Evolutionary conservation across 2,888 invertebrate species (phyloP).

Genomic region (Sarcophaga subvicina): DNA sequence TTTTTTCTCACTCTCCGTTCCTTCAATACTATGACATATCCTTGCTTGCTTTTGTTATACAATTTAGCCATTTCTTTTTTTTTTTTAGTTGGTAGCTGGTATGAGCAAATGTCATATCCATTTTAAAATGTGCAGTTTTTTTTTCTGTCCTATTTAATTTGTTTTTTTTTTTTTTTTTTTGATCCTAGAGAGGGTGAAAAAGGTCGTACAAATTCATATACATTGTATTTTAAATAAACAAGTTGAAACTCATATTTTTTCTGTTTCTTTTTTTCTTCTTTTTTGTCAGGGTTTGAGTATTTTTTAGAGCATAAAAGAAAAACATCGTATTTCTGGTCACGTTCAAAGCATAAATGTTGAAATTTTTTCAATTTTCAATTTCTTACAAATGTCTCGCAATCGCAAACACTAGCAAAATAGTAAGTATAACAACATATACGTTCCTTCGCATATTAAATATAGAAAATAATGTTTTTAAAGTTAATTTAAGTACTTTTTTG

Average conservation of each 20-base stretch:
- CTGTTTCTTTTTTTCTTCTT: neutral
- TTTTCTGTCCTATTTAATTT: neutral
- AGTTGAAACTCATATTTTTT: neutral
- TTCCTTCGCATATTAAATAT: conserved; percentile 57
- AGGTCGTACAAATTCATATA: conserved; percentile 42
- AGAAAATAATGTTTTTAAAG: conserved; percentile 38
- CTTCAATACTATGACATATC: neutral
- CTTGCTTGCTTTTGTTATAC: neutral
- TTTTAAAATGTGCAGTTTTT: conserved; percentile 58
- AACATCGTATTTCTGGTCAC: conserved; percentile 79
- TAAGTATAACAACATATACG: conserved; percentile 4
- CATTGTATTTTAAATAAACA: conserved; percentile 46
- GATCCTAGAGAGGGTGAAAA: conserved; percentile 22
- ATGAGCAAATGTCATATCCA: conserved; percentile 66
- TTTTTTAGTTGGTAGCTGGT: conserved; percentile 20
- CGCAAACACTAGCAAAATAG: conserved; percentile 52
- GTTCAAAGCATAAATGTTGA: conserved; percentile 77
- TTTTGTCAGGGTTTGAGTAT: neutral
- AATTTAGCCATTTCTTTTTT: conserved; percentile 28
- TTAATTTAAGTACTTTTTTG: neutral
- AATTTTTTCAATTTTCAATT: conserved; percentile 70
- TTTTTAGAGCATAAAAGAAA: conserved; percentile 56
- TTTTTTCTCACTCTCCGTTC: neutral
- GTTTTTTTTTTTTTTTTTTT: conserved; percentile 13
- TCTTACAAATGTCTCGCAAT: conserved; percentile 66